Percentiles rank a stretch among this genome's conserved stretches.
phyloP scores from a whole-genome alignment of 2,888 invertebrate species.

The Apoda limacodes region DNA sequence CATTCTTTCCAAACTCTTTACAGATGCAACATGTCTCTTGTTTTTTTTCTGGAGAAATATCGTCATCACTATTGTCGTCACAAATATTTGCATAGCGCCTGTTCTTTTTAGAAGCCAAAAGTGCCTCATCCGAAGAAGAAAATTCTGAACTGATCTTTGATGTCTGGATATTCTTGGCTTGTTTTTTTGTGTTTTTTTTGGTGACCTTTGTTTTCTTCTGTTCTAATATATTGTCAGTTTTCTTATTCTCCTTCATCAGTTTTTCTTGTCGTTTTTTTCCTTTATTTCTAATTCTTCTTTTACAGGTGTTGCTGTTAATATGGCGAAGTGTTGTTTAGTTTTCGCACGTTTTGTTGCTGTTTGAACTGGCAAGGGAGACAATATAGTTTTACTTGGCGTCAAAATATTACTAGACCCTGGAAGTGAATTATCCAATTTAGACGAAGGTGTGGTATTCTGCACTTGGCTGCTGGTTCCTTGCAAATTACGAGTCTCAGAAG shows the following conservation, averaged over 20 bases:
- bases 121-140: slow-evolving; percentile 5
- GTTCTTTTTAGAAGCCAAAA: slow-evolving; percentile 5
- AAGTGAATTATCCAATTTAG: too few relatives aligned
- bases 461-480: slow-evolving; percentile 4
- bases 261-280: slow-evolving; percentile 7
- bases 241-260: background rate
- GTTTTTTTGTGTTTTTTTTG: slow-evolving; percentile 3
- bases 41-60: too few relatives aligned
- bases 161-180: slow-evolving; percentile 4
- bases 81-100: too few relatives aligned
- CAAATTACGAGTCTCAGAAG: slow-evolving; percentile 5
- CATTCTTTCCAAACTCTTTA: background rate
- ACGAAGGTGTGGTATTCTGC: slow-evolving; percentile 4
- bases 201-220: background rate
- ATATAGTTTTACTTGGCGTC: slow-evolving; percentile 1
- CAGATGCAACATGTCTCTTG: background rate
- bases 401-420: slow-evolving; percentile 4
- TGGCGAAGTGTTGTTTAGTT: slow-evolving; percentile 5
- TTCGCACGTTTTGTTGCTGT: background rate
- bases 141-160: slow-evolving; percentile 5
- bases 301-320: slow-evolving; percentile 7
- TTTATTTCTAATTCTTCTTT: slow-evolving; percentile 11
- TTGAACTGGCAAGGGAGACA: slow-evolving; percentile 4
- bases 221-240: slow-evolving; percentile 1
- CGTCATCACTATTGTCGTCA: background rate